Conservation (phyloP, 1,140 invertebrate species). For the Drosophila sp. region DNA sequence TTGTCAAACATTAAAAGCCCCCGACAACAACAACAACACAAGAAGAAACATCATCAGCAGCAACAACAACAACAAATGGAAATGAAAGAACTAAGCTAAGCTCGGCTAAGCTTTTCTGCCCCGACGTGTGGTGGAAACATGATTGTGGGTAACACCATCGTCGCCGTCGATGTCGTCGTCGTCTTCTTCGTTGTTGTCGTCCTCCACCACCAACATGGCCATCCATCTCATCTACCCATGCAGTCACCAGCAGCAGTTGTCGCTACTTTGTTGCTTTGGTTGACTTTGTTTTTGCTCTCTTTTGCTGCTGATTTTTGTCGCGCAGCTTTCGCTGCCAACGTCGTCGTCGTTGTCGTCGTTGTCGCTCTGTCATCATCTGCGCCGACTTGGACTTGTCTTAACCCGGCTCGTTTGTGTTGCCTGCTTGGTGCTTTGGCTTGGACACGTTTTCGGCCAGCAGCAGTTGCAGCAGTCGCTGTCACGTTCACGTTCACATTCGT, state of each 20-base stretch:
- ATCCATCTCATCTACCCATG: neutral
- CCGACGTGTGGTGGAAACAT: neutral
- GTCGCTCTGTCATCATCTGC: conserved; percentile 39
- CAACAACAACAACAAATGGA: neutral
- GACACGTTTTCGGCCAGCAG: conserved; percentile 62
- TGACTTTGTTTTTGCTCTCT: conserved; percentile 20
- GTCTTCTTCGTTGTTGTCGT: neutral
- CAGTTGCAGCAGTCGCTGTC: conserved; percentile 53
- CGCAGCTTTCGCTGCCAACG: conserved; percentile 36
- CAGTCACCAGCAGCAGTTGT: neutral
- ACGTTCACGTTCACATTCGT: conserved; percentile 40
- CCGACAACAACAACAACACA: conserved; percentile 34
- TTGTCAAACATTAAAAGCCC: conserved; percentile 57
- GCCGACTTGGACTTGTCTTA: conserved; percentile 65
- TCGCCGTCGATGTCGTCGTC: too few relatives aligned
- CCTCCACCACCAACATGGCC: neutral
- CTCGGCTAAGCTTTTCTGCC: conserved; percentile 47
- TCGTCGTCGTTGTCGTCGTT: conserved; percentile 11
- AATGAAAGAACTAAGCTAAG: conserved; percentile 55
- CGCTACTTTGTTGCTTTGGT: conserved; percentile 45
- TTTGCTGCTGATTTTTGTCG: conserved; percentile 46
- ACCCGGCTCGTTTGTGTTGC: conserved; percentile 62
- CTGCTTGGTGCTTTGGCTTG: conserved; percentile 69
- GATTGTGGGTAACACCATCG: conserved; percentile 25
- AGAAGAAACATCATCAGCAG: neutral